A percentile compares a stretch with the other conserved stretches of the same genome.
phyloP scores from a whole-genome alignment of 2,888 invertebrate species.

The Drosophila mulleri region DNA sequence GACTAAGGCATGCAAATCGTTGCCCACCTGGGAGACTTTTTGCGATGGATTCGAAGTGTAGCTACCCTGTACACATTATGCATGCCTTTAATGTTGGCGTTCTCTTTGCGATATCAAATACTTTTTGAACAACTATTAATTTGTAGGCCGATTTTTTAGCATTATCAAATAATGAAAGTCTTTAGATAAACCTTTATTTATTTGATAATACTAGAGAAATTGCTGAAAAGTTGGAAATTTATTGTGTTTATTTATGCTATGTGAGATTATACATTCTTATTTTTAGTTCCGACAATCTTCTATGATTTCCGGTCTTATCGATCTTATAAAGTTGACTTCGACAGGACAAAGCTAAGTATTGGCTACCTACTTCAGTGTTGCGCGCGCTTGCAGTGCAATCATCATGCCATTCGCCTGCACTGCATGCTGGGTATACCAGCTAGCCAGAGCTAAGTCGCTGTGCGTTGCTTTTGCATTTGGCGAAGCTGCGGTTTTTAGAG shows the following conservation, averaged over 20 bases:
- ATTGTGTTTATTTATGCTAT: no score
- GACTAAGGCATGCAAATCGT: conserved; percentile 2
- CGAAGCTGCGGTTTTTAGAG: conserved; percentile 36
- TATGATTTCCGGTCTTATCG: neutral
- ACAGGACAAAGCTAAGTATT: neutral
- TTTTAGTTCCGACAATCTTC: no score
- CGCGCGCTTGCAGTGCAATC: no score
- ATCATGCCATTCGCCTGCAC: neutral
- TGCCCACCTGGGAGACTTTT: conserved; percentile 37
- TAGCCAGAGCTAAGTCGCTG: neutral
- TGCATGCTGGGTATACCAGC: neutral
- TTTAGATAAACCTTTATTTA: no score
- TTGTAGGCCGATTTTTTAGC: no score
- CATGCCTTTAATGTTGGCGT: neutral
- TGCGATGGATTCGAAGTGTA: neutral
- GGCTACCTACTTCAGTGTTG: no score
- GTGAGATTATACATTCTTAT: no score
- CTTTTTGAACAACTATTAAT: no score
- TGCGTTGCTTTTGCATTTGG: conserved; percentile 17
- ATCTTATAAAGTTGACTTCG: neutral
- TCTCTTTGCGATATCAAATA: no score
- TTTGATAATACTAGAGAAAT: no score
- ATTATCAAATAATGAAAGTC: no score
- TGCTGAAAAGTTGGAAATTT: no score
- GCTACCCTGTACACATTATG: neutral